phyloP scores from a whole-genome alignment of 2,797 vertebrate species.

The Sarcophilus harrisii region DNA sequence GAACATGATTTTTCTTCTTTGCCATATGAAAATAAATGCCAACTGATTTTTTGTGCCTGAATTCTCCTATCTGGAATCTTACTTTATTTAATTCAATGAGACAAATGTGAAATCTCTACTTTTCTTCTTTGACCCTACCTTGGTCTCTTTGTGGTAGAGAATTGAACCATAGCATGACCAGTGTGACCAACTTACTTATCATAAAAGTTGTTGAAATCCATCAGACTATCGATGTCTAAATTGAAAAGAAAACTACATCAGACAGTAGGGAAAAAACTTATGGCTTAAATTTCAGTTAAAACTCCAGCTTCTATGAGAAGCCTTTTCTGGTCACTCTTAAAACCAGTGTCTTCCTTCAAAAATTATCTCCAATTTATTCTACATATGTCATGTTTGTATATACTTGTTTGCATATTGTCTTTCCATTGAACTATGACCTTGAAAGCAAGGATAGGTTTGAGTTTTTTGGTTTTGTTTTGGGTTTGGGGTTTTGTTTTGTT shows the following conservation, averaged over 20 bases:
- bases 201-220: background rate
- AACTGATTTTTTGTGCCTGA: background rate
- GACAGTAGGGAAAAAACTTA: background rate
- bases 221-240: background rate
- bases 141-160: constrained; percentile 6
- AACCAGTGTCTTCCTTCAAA: background rate
- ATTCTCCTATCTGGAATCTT: background rate
- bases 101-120: background rate
- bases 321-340: background rate
- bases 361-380: background rate
- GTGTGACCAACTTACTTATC: background rate
- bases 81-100: background rate
- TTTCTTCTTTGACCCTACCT: background rate
- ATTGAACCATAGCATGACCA: background rate
- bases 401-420: background rate
- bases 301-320: background rate
- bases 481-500: too few relatives aligned
- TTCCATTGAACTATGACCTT: background rate
- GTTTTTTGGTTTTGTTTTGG: background rate
- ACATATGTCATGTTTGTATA: background rate
- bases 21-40: background rate
- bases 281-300: background rate
- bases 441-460: background rate
- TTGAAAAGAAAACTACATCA: background rate
- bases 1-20: constrained; percentile 28